A percentile compares a stretch with the other conserved stretches of the same genome.
phyloP scores from a whole-genome alignment of 2,888 invertebrate species.

The Coremacera marginata region DNA sequence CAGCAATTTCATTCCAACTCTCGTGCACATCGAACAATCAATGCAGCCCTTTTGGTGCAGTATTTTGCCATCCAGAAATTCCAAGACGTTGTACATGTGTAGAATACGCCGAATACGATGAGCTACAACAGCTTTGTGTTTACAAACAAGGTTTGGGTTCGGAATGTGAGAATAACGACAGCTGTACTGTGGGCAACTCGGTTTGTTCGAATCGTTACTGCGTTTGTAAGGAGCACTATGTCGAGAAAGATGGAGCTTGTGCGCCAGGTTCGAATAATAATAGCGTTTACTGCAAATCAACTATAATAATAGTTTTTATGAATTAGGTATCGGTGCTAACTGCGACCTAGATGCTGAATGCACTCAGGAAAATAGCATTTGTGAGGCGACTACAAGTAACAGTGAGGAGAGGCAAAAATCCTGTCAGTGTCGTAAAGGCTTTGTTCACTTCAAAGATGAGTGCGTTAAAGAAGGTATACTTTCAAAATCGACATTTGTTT shows the following conservation, averaged over 20 bases:
- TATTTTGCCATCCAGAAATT: slow-evolving; percentile 56
- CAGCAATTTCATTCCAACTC: slow-evolving; percentile 61
- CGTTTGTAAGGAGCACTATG: slow-evolving; percentile 59
- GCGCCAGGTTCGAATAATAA: slow-evolving; percentile 54
- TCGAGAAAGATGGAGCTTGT: slow-evolving; percentile 58
- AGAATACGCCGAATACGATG: slow-evolving; percentile 64
- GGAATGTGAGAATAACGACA: slow-evolving; percentile 61
- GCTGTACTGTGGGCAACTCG: slow-evolving; percentile 59
- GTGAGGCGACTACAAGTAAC: slow-evolving; percentile 52
- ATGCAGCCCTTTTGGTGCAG: slow-evolving; percentile 67
- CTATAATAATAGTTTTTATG: not conserved
- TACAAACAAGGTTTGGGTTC: slow-evolving; percentile 63
- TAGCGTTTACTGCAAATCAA: not conserved
- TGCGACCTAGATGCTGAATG: slow-evolving; percentile 63
- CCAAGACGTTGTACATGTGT: slow-evolving; percentile 66
- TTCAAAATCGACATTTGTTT: not conserved
- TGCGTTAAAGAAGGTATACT: slow-evolving; percentile 63
- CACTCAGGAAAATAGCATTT: slow-evolving; percentile 56
- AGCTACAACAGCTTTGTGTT: slow-evolving; percentile 61
- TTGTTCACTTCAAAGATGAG: slow-evolving; percentile 64
- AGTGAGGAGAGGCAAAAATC: slow-evolving; percentile 53
- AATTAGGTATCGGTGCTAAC: slow-evolving; percentile 59
- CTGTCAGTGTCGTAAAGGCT: slow-evolving; percentile 66
- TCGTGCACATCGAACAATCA: slow-evolving; percentile 67
- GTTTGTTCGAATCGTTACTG: slow-evolving; percentile 63